Evolutionary conservation across 2,888 invertebrate genomes (phyloP), one percentile per base, ranked within the genome.

Genomic region (Ariolimax columbianus): DNA sequence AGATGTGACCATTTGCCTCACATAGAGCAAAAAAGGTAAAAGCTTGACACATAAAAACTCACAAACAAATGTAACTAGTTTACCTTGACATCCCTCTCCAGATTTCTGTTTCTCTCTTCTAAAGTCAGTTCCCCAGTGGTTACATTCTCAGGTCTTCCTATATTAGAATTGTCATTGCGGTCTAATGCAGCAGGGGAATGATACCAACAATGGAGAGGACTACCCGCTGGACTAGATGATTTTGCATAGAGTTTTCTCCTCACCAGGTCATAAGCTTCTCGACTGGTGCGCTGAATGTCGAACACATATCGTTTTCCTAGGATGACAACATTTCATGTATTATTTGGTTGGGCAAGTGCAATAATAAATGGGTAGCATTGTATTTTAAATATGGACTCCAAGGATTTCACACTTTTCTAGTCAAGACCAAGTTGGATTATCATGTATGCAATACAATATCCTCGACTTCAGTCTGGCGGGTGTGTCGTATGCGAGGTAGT

Each of bases 191-290:
- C 19, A 4, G 36, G 6, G 30, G 75, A 75, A 51, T 51, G 66
- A n/a, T 40, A 30, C n/a, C 66, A 66, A 33, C 66, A 43, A 40
- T 84, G 84, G 36, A 75, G 36, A 7, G 84, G 84, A 51, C 84
- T 84, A 30, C 59, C 55, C 17, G 9, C 1, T 7, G 73, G 84
- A 73, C 80, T 80, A 66, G 73, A 36, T 17, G 73, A 33, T 26
- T 77, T 82, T 30, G 85, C 79, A 79, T 96, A 97, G 84, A 97
- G 95, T 40, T 96, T 96, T 85, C 97, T 95, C 0, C 97, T 95
- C 0, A 97, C 97, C 92, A 97, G 96, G 95, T 98, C 98, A 94
- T 97, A 97, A 81, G 97, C 97, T 95, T 98, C 97, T 89, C 97
- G 96, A 90, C 97, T 97, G 68, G 98, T 98, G 91, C 97, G 96